phyloP scores from a whole-genome alignment of 2,113 vertebrate genomes.

The Barbus barbus region DNA sequence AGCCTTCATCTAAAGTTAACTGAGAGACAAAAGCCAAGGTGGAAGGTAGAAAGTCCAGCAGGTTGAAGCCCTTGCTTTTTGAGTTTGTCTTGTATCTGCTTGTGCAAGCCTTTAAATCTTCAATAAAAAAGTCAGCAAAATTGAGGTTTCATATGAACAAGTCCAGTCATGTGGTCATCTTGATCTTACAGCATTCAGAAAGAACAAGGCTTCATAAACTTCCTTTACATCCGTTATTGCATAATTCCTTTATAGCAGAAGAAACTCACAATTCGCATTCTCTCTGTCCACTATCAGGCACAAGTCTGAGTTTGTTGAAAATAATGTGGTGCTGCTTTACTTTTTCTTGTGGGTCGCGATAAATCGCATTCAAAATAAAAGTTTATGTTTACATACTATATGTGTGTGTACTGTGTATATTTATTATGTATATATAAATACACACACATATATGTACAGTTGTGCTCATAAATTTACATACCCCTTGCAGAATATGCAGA shows the following conservation, averaged over 20 bases:
- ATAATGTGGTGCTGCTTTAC: neutral
- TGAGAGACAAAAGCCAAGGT: slow-evolving; percentile 9
- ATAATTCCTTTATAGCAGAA: neutral
- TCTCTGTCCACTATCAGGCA: neutral
- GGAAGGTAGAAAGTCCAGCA: neutral
- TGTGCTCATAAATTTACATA: too few species aligned
- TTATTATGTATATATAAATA: too few species aligned
- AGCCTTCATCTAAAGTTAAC: slow-evolving; percentile 30
- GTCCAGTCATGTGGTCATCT: slow-evolving; percentile 10
- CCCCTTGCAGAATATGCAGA: too few species aligned
- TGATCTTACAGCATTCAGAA: neutral
- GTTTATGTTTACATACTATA: too few species aligned
- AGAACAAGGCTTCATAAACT: too few species aligned
- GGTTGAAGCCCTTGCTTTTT: neutral
- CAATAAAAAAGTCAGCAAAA: neutral
- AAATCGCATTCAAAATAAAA: too few species aligned
- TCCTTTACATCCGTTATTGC: too few species aligned
- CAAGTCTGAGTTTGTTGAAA: neutral
- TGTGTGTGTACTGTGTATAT: too few species aligned
- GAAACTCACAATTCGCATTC: neutral
- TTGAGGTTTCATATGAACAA: neutral
- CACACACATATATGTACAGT: too few species aligned
- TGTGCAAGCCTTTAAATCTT: neutral
- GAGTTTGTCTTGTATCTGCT: neutral
- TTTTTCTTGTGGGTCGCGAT: neutral